Conservation (phyloP, 2,888 invertebrate genomes). For the Spisula solida region DNA sequence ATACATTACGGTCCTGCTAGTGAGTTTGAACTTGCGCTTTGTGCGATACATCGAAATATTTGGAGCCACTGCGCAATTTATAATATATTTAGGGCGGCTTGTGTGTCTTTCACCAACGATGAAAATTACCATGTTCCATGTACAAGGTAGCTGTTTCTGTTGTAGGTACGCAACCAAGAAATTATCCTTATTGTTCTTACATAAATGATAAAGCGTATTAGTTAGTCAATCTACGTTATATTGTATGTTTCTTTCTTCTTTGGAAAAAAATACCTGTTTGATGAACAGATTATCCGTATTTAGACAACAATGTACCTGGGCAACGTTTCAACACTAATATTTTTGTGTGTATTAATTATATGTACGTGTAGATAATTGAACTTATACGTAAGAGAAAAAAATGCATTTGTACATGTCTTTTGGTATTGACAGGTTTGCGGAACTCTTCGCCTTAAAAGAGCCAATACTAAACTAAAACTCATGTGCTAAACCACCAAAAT, state of each 20-base stretch:
- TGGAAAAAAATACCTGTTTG: neutral
- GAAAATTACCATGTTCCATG: neutral
- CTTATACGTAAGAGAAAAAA: too few species aligned
- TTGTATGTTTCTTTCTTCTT: neutral
- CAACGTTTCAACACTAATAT: too few species aligned
- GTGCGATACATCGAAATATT: neutral
- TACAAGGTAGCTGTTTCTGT: neutral
- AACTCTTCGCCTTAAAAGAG: too few species aligned
- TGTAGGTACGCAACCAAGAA: neutral
- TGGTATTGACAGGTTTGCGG: too few species aligned
- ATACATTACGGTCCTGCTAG: conserved; percentile 20
- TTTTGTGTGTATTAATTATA: too few species aligned
- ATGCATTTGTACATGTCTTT: too few species aligned
- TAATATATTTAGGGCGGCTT: neutral
- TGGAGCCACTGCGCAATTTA: neutral
- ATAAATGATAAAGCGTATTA: neutral
- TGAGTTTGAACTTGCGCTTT: conserved; percentile 11
- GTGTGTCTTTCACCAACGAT: neutral
- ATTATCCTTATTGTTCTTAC: neutral
- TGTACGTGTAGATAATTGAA: too few species aligned
- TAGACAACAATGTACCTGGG: neutral
- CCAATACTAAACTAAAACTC: too few species aligned
- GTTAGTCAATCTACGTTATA: neutral
- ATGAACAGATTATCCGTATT: neutral
- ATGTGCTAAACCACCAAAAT: too few species aligned